Evolutionary conservation across 2,888 invertebrate genomes (phyloP), one percentile per base, ranked within the genome.

Genomic region (Vesta saturnalis): DNA sequence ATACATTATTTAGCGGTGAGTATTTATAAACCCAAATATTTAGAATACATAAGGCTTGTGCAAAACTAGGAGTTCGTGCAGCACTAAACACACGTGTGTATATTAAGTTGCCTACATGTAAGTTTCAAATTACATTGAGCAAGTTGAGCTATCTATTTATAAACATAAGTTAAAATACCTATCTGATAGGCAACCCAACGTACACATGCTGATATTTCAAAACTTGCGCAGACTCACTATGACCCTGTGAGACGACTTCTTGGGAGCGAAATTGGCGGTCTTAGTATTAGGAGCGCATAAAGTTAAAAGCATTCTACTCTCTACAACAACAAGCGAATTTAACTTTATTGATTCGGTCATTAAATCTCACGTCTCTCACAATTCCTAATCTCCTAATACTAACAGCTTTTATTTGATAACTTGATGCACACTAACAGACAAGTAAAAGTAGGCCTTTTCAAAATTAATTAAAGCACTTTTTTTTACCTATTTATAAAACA

Each of bases 231-330:
- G 66, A 71, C 75, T 76, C 75, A 71, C 62, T 71, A 65, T 77
- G 77, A 77, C 77, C 77, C 77, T 78, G 77, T 75, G 60, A 43
- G 46, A 43, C 55, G 57, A 62, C 71, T 76, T 76, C 74, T 78
- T 80, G 75, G 79, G 80, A 79, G 81, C 80, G 78, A 80, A 81
- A 80, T 81, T 81, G 81, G 81, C 81, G 81, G 81, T 80, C 79
- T 79, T 79, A 69, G 14, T 75, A 77, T 60, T 76, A 80, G 79
- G 80, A 69, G 49, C 67, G 46, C 77, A 80, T 64, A 52, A 76
- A 64, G 4, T 10, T n/a, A 57, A 16, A 21, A 56, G n/a, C 46
- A 35, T 21, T 47, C 5, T 3, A 54, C 52, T 21, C 30, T 22
- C 30, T 15, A 23, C 30, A 59, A 49, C 39, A 14, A 14, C 55